Evolutionary conservation across 1,140 invertebrate genomes (phyloP), one percentile per base, ranked within the genome.

Genomic region (Armadillidium nasatum): DNA sequence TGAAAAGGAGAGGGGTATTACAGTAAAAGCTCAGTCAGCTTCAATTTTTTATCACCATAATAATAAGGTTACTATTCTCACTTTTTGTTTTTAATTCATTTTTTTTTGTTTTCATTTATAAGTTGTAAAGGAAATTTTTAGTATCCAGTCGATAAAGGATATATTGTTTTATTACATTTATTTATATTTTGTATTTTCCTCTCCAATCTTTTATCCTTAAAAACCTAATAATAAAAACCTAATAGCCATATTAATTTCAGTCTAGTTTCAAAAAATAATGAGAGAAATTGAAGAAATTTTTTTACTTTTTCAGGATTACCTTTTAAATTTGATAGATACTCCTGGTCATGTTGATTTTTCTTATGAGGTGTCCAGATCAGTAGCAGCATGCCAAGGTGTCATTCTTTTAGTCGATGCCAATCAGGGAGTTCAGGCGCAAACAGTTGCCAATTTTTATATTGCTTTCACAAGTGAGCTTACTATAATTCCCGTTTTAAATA

Each of bases 331-430:
- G 4, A 98, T 99, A 80, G 97, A 99, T 85, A 99, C 97, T 21
- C 97, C 97, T 44, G 97, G 97, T 33, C 97, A 99, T 88, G 96
- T 98, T 11, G 97, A 99, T 85, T 99, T 99, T 86, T 91, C 93
- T 6, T 97, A 94, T 87, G 97, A 99, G 89, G 97, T 98, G 82
- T 85, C 85, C 11, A 82, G 89, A 60, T 82, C 80, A 43, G 44
- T 82, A 54, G 68, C 76, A 78, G 94, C 95, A 33, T 98, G 95
- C 85, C 93, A 98, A 88, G 97, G 96, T 3, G 96, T 96, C 7
- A 89, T 99, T 78, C 85, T 99, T 9, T 84, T 99, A 33, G 93
- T 99, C 0, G 97, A 99, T 88, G 96, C 97, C 4, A 98, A 97
- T 86, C 93, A 97, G 85, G 88, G 87, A 33, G 91, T 99, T 50